Evolutionary conservation across 2,888 invertebrate genomes (phyloP).

Genomic region (Scaeva pyrastri): DNA sequence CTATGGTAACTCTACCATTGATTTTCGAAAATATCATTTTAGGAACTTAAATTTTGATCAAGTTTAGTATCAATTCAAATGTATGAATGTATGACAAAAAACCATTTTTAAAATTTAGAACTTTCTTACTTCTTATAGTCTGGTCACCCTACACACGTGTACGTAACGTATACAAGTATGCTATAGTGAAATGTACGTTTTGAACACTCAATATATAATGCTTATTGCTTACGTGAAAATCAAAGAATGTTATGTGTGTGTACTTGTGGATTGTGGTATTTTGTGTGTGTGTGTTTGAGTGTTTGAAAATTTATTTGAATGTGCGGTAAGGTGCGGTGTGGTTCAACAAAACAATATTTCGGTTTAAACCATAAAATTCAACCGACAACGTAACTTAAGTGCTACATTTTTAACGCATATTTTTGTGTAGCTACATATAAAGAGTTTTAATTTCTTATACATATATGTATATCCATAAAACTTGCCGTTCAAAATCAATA

Average conservation of each 20-base stretch:
- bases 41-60: too few relatives aligned
- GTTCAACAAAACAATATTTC: background rate
- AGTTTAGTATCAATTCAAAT: too few relatives aligned
- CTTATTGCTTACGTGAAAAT: constrained; percentile 28
- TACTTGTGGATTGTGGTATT: constrained; percentile 29
- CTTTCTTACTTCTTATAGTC: background rate
- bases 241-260: background rate
- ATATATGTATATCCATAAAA: background rate
- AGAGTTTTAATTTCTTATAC: background rate
- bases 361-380: constrained; percentile 2
- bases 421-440: background rate
- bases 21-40: too few relatives aligned
- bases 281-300: background rate
- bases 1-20: too few relatives aligned
- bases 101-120: too few relatives aligned
- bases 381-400: background rate
- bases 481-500: background rate
- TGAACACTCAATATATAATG: background rate
- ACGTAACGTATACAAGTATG: background rate
- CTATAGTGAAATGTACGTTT: background rate
- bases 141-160: background rate
- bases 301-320: constrained; percentile 12
- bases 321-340: background rate
- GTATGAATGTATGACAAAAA: too few relatives aligned
- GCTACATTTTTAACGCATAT: background rate